phyloP scores from a whole-genome alignment of 1,140 invertebrate species.

The Drosophila funebris region DNA sequence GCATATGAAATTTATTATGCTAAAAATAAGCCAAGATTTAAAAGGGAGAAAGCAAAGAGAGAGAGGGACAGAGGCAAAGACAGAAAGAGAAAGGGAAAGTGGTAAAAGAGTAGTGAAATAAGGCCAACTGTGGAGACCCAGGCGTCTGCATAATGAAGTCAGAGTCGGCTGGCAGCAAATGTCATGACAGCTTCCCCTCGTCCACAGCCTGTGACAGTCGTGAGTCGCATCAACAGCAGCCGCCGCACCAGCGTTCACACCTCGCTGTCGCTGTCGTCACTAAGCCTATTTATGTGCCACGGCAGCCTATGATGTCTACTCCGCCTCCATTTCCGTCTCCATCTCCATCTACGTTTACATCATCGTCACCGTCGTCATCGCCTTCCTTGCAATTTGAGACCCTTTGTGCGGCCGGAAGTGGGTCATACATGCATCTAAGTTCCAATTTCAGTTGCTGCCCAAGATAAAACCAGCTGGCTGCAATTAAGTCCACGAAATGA shows the following conservation, averaged over 20 bases:
- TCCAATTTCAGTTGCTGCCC: slow-evolving; percentile 41
- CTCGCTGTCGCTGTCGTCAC: slow-evolving; percentile 44
- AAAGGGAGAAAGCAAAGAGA: slow-evolving; percentile 21
- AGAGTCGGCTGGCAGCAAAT: slow-evolving; percentile 56
- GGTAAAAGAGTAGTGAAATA: slow-evolving; percentile 43
- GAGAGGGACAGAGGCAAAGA: neutral
- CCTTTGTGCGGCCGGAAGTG: slow-evolving; percentile 72
- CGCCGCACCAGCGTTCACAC: slow-evolving; percentile 49
- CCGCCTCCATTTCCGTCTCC: neutral
- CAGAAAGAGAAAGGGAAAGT: neutral
- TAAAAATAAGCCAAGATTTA: slow-evolving; percentile 81
- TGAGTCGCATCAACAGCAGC: neutral
- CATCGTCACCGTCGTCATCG: neutral
- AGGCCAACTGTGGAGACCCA: slow-evolving; percentile 61
- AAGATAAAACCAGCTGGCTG: slow-evolving; percentile 67
- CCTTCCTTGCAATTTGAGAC: slow-evolving; percentile 56
- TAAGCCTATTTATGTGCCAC: slow-evolving; percentile 61
- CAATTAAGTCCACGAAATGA: slow-evolving; percentile 69
- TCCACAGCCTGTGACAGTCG: slow-evolving; percentile 1
- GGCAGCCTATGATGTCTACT: slow-evolving; percentile 20
- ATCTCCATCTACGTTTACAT: neutral
- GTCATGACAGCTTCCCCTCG: slow-evolving; percentile 67
- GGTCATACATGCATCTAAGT: slow-evolving; percentile 66
- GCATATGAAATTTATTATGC: slow-evolving; percentile 79
- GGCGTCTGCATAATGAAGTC: slow-evolving; percentile 66